phyloP scores from a whole-genome alignment of 2,113 vertebrate genomes.

The Pristiophorus japonicus region DNA sequence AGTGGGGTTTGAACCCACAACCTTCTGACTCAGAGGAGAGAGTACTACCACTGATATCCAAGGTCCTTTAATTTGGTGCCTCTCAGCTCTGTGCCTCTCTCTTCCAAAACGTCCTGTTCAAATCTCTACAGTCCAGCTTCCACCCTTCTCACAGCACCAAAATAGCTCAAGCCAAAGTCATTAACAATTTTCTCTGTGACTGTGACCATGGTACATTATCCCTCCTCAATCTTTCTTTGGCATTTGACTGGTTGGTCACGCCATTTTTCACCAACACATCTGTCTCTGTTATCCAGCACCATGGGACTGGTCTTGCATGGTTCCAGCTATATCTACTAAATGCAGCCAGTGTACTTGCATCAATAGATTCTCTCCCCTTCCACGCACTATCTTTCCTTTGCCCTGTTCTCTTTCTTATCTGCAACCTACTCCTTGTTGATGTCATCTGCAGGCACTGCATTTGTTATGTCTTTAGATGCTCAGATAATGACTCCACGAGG shows the following conservation, averaged over 20 bases:
- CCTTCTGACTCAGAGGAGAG: neutral
- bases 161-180: neutral
- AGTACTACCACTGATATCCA: neutral
- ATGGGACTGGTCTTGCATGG: neutral
- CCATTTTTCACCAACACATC: neutral
- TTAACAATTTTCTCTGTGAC: neutral
- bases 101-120: neutral
- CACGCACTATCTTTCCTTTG: neutral
- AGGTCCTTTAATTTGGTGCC: neutral
- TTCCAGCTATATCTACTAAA: neutral
- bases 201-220: neutral
- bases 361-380: neutral
- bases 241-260: neutral
- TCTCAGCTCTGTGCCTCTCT: neutral
- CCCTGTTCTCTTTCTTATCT: neutral
- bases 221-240: too few species aligned
- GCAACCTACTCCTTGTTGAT: neutral
- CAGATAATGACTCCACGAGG: too few species aligned
- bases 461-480: too few species aligned
- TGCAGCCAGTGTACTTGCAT: neutral
- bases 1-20: neutral
- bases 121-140: neutral
- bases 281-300: neutral
- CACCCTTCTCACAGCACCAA: neutral
- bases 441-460: neutral